These are phyloP conservation scores for Thecophora atra DNA, from an alignment of 2,888 invertebrate genomes.

Conservation along the genomic window DNA sequence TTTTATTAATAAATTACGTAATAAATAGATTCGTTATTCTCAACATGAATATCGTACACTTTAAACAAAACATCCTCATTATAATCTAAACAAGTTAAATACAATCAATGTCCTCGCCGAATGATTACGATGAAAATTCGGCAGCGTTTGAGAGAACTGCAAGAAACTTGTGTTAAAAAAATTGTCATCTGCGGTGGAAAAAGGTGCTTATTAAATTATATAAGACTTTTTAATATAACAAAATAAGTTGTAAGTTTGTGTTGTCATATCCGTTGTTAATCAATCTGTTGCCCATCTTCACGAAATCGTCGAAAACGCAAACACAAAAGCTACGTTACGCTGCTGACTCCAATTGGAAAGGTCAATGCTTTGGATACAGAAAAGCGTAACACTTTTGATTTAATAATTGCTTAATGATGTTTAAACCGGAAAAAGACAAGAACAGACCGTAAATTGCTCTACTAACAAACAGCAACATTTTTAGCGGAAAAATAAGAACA, in stretches of 20 bases:
- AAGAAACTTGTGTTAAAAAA: slow-evolving; percentile 44
- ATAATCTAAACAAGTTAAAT: background rate
- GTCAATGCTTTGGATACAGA: background rate
- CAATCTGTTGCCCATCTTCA: background rate
- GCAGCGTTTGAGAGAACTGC: slow-evolving; percentile 48
- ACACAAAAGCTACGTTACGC: background rate
- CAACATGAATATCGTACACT: background rate
- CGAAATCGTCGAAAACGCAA: background rate
- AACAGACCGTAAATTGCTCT: too few relatives aligned
- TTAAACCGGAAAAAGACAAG: too few relatives aligned
- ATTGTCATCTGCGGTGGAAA: slow-evolving; percentile 48
- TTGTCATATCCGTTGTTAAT: background rate
- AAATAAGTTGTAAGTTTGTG: background rate
- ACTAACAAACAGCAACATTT: background rate
- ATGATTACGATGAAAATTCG: slow-evolving; percentile 48
- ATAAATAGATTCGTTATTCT: background rate
- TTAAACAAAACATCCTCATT: background rate
- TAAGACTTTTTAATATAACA: background rate
- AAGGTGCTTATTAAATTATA: slow-evolving; percentile 44
- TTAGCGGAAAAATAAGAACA: background rate
- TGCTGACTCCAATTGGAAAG: background rate
- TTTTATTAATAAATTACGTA: background rate
- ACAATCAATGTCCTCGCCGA: background rate
- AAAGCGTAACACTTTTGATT: background rate
- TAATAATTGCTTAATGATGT: background rate